These are phyloP conservation scores for Sphecodes monilicornis DNA, from an alignment of 2,888 invertebrate genomes.

Conservation along the genomic window DNA sequence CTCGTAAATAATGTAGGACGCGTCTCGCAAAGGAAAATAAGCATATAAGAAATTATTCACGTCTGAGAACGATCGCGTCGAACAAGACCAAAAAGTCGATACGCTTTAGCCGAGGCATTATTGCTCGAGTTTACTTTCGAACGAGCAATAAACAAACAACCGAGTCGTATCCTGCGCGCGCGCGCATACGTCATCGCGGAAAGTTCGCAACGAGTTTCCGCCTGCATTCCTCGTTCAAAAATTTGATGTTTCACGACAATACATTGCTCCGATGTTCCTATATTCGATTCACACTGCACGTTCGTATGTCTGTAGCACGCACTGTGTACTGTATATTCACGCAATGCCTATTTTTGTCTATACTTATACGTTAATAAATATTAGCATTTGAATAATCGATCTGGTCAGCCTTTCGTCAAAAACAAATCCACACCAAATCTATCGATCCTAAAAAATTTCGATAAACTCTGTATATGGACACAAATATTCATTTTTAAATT, in stretches of 20 bases:
- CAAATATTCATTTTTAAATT: background rate
- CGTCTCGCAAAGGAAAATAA: background rate
- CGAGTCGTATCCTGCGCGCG: background rate
- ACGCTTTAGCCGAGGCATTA: background rate
- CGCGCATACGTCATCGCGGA: background rate
- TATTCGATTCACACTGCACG: conserved; percentile 39
- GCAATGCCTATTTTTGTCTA: conserved; percentile 62
- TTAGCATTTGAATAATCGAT: conserved; percentile 41
- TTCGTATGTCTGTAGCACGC: conserved; percentile 50
- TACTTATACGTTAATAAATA: conserved; percentile 64
- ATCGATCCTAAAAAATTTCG: background rate
- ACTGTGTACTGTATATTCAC: conserved; percentile 46
- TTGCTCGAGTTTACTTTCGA: background rate
- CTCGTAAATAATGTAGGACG: conserved; percentile 22
- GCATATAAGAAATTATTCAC: conserved; percentile 13
- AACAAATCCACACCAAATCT: background rate
- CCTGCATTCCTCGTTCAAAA: background rate
- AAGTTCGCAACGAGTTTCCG: background rate
- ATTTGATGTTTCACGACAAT: background rate
- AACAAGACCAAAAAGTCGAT: conserved; percentile 8
- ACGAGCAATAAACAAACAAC: background rate
- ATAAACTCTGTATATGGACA: background rate
- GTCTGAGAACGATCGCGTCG: background rate
- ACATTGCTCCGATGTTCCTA: conserved; percentile 44
- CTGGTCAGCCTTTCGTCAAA: background rate